Evolutionary conservation across 2,888 invertebrate species (phyloP).

Genomic region (Dyspetes luteomarginatus): DNA sequence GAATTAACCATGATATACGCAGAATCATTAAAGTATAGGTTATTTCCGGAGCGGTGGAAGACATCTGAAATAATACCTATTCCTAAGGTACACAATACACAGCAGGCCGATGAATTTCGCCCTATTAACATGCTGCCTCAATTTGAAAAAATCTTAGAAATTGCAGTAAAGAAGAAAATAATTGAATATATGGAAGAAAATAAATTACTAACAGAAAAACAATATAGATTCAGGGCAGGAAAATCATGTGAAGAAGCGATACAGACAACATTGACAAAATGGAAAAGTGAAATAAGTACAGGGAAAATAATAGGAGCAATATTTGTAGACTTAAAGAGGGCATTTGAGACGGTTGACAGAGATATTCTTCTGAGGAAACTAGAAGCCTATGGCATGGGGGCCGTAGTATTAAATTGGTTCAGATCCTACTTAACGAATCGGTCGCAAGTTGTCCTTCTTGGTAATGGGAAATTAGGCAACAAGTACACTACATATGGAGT

Average conservation of each 20-base stretch:
- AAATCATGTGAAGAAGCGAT: not conserved
- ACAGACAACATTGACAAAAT: not conserved
- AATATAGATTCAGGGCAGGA: not conserved
- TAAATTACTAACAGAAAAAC: constrained; percentile 22
- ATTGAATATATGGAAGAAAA: constrained; percentile 8
- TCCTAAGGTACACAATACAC: constrained; percentile 22
- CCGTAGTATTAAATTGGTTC: too few species aligned
- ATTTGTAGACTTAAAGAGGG: constrained; percentile 3
- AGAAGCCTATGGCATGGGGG: too few species aligned
- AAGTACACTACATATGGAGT: constrained; percentile 32
- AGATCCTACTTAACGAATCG: too few species aligned
- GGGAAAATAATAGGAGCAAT: not conserved
- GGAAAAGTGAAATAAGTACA: not conserved
- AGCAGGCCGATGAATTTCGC: constrained; percentile 27
- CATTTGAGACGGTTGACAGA: constrained; percentile 4
- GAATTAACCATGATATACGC: too few species aligned
- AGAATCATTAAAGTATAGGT: not conserved
- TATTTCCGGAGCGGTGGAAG: constrained; percentile 35
- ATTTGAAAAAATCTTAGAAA: constrained; percentile 35
- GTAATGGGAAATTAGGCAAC: too few species aligned
- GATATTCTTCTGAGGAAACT: too few species aligned
- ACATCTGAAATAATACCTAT: constrained; percentile 27
- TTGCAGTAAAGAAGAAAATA: constrained; percentile 9
- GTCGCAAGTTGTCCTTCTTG: too few species aligned
- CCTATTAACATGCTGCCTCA: constrained; percentile 43